A percentile compares a stretch with the other conserved stretches of the same genome.
phyloP scores from a whole-genome alignment of 1,140 invertebrate species.

The Diuraphis noxia region DNA sequence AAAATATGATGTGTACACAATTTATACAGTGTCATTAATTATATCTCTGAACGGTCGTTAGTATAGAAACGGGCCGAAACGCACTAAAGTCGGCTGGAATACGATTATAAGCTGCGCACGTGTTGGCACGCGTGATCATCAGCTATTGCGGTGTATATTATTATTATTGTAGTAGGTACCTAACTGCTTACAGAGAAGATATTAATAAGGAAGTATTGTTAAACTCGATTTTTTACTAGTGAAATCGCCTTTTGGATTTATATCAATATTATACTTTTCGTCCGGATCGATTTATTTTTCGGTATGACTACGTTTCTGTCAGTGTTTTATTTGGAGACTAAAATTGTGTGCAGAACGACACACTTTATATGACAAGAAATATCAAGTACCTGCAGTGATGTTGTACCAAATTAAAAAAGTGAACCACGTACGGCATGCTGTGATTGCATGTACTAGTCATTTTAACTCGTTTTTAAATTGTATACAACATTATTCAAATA shows the following conservation, averaged over 20 bases:
- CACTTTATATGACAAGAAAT: neutral
- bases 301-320: no score
- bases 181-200: neutral
- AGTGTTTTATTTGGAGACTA: no score
- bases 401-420: neutral
- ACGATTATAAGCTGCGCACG: neutral
- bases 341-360: neutral
- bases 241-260: neutral
- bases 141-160: no score
- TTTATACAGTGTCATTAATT: neutral
- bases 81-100: neutral
- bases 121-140: neutral
- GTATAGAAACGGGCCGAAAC: neutral
- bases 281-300: neutral
- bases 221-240: neutral
- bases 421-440: neutral
- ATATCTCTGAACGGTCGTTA: neutral
- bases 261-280: neutral
- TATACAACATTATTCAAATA: no score
- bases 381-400: no score
- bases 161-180: no score
- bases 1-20: neutral
- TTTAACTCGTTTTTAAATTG: neutral
- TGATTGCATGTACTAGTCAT: neutral
- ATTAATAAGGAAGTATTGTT: neutral